Conservation (phyloP, 2,888 invertebrate genomes). For the Synergus laeviventris region DNA sequence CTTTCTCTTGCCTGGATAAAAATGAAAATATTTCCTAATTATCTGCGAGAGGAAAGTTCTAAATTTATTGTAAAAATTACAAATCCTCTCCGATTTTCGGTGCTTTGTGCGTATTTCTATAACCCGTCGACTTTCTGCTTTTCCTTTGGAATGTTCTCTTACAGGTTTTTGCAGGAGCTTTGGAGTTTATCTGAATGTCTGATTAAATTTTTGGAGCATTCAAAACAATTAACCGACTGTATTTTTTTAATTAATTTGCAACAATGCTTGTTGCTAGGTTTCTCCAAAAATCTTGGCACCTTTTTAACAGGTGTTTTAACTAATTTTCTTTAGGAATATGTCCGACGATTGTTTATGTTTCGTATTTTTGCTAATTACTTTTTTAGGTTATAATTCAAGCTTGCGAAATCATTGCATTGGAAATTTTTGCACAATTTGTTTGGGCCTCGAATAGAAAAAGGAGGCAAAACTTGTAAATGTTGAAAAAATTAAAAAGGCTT, state of each 20-base stretch:
- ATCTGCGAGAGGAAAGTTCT: background rate
- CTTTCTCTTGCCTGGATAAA: background rate
- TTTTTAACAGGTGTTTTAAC: background rate
- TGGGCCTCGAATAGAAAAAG: too few species aligned
- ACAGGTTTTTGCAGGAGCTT: background rate
- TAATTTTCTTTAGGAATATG: background rate
- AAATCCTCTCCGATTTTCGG: background rate
- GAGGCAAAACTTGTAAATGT: too few species aligned
- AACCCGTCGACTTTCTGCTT: background rate
- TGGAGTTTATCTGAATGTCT: background rate
- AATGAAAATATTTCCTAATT: background rate
- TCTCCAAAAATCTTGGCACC: background rate
- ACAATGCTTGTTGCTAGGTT: background rate
- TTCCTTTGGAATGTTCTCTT: background rate
- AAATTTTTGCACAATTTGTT: background rate
- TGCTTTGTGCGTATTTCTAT: background rate
- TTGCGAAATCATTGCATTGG: background rate
- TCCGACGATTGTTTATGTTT: background rate
- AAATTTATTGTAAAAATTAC: background rate
- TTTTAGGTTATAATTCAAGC: background rate
- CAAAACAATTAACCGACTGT: background rate
- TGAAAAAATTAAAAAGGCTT: too few species aligned
- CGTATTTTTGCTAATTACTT: background rate
- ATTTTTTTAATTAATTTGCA: background rate
- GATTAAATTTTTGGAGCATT: background rate